phyloP scores from a whole-genome alignment of 2,888 invertebrate species.

The Nephrocerus scutellatus region DNA sequence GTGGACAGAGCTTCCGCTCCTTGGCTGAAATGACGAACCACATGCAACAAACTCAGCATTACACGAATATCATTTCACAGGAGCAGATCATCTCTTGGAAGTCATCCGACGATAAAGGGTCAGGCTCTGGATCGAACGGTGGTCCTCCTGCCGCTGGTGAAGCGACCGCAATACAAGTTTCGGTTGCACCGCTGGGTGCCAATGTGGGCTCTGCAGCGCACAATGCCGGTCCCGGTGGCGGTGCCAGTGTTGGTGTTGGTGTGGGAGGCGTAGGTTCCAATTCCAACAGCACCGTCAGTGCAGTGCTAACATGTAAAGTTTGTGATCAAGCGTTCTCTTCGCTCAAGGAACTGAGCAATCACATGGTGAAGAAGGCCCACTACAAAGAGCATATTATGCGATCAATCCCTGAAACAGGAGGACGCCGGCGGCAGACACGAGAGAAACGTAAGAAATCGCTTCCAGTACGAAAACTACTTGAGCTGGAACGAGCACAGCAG shows the following conservation, averaged over 20 bases:
- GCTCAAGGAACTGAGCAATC: conserved; percentile 90
- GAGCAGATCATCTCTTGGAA: conserved; percentile 96
- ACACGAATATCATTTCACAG: conserved; percentile 95
- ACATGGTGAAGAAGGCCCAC: conserved; percentile 96
- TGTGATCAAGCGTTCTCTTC: conserved; percentile 94
- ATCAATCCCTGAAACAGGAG: conserved; percentile 79
- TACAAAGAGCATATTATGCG: conserved; percentile 95
- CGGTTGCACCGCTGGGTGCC: conserved; percentile 46
- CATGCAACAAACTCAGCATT: conserved; percentile 98
- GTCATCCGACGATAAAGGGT: conserved; percentile 74
- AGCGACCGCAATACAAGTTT: conserved; percentile 23
- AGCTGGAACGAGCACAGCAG: conserved; percentile 82
- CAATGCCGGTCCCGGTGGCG: conserved; percentile 29
- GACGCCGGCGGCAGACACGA: conserved; percentile 70
- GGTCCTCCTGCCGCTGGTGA: conserved; percentile 37
- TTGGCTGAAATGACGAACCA: conserved; percentile 96
- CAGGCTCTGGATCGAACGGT: conserved; percentile 49
- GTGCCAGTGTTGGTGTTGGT: too few species aligned
- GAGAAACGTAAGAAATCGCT: conserved; percentile 90
- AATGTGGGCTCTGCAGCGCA: conserved; percentile 69
- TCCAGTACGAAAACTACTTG: conserved; percentile 82
- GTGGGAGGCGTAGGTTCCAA: conserved; percentile 28
- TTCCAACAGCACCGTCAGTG: conserved; percentile 72
- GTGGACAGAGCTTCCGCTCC: conserved; percentile 93
- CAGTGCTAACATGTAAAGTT: conserved; percentile 93